These are phyloP conservation scores for sheep (Ovis aries) DNA, from an alignment of 2,113 vertebrate genomes.

Conservation along the genomic window DNA sequence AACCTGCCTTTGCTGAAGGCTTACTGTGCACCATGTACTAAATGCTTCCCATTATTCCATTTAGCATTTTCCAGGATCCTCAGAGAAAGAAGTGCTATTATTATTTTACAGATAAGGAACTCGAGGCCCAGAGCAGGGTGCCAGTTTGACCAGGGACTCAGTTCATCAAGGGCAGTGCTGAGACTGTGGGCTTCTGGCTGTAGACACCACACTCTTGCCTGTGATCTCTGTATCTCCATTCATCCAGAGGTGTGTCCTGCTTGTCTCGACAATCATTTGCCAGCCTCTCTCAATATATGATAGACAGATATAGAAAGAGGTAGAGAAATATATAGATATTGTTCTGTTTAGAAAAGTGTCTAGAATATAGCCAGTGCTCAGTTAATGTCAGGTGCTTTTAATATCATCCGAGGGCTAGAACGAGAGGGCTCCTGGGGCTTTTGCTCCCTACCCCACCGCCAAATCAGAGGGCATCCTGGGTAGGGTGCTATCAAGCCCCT, in stretches of 20 bases:
- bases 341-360: neutral
- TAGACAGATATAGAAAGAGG: neutral
- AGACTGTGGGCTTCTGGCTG: neutral
- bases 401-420: neutral
- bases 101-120: neutral
- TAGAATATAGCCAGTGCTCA: neutral
- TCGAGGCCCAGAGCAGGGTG: neutral
- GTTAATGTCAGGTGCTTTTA: neutral
- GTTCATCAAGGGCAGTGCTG: neutral
- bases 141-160: neutral
- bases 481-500: neutral
- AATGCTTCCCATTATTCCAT: neutral
- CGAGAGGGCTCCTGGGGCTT: neutral
- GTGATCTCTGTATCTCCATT: neutral
- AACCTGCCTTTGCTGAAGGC: neutral
- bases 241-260: neutral
- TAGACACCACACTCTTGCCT: neutral
- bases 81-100: neutral
- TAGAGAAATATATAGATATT: neutral
- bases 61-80: neutral
- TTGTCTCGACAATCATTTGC: accelerated
- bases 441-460: neutral
- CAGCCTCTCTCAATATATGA: neutral
- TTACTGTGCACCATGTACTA: neutral
- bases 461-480: neutral